Evolutionary conservation across 2,113 vertebrate genomes (phyloP).

Genomic region (Indri indri): DNA sequence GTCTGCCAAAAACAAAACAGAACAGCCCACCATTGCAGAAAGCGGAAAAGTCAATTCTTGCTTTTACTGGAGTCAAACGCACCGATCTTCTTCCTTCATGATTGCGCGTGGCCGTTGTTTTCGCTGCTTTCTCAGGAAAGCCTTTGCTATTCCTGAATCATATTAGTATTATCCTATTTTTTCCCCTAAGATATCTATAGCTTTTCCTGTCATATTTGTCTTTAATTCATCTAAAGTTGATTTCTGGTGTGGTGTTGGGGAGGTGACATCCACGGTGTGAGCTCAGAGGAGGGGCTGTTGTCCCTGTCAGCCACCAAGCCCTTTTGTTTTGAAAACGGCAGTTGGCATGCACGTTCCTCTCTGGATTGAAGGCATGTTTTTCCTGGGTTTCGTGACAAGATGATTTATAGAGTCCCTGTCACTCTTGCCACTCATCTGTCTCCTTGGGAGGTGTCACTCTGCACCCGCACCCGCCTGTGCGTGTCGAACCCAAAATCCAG

Average conservation of each 20-base stretch:
- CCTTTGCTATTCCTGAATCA: neutral
- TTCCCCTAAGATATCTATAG: rapidly evolving
- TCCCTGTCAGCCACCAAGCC: rapidly evolving
- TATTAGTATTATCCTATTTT: rapidly evolving
- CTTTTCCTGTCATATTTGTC: neutral
- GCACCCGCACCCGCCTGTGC: neutral
- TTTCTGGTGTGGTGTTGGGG: rapidly evolving
- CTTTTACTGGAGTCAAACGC: rapidly evolving
- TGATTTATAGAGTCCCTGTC: neutral
- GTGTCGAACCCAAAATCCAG: neutral
- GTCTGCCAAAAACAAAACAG: neutral
- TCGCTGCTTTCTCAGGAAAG: neutral
- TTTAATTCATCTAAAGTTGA: neutral
- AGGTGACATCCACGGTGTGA: rapidly evolving
- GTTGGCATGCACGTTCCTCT: neutral
- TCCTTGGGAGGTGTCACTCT: neutral
- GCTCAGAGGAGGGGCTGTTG: rapidly evolving
- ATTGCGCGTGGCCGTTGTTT: neutral
- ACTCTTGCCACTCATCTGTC: neutral
- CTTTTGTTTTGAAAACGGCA: neutral
- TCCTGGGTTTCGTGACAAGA: neutral
- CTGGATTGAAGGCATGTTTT: neutral
- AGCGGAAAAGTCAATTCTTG: neutral
- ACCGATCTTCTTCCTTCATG: rapidly evolving
- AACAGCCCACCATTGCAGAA: neutral